Percentiles rank a stretch among this genome's conserved stretches.
phyloP scores from a whole-genome alignment of 2,113 vertebrate genomes.

The Thamnophis sirtalis region DNA sequence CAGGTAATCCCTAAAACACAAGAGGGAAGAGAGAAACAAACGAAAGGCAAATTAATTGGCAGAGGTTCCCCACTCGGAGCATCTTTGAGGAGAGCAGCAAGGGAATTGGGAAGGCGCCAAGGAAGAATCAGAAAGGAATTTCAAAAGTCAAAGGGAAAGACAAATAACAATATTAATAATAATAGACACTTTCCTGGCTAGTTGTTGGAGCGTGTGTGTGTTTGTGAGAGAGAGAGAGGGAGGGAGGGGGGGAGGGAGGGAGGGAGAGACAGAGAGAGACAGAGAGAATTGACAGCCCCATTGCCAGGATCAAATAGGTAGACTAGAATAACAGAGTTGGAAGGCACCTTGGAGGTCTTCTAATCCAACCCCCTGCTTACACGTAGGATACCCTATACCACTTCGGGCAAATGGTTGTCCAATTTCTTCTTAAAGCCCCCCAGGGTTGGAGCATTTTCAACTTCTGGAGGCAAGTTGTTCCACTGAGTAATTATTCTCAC shows the following conservation, averaged over 20 bases:
- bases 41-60: slow-evolving; percentile 66
- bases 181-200: not conserved
- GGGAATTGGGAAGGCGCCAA: not conserved
- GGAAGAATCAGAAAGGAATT: slow-evolving; percentile 28
- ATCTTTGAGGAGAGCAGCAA: fast-evolving
- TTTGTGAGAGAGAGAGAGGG: too few relatives aligned
- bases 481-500: too few relatives aligned
- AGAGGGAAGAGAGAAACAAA: slow-evolving; percentile 29
- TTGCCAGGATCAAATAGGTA: not conserved
- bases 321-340: too few relatives aligned
- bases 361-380: too few relatives aligned
- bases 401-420: too few relatives aligned
- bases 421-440: too few relatives aligned
- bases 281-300: not conserved
- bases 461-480: too few relatives aligned
- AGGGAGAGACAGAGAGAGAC: too few relatives aligned
- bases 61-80: slow-evolving; percentile 35
- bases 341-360: too few relatives aligned
- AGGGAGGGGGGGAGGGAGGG: too few relatives aligned
- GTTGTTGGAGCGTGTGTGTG: slow-evolving; percentile 22
- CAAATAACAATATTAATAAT: not conserved
- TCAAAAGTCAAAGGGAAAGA: not conserved
- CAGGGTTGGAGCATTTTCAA: too few relatives aligned
- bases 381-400: too few relatives aligned
- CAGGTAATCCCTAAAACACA: slow-evolving; percentile 91